These are phyloP conservation scores for Oligia fasciuncula DNA, from an alignment of 2,888 invertebrate species.

Conservation along the genomic window DNA sequence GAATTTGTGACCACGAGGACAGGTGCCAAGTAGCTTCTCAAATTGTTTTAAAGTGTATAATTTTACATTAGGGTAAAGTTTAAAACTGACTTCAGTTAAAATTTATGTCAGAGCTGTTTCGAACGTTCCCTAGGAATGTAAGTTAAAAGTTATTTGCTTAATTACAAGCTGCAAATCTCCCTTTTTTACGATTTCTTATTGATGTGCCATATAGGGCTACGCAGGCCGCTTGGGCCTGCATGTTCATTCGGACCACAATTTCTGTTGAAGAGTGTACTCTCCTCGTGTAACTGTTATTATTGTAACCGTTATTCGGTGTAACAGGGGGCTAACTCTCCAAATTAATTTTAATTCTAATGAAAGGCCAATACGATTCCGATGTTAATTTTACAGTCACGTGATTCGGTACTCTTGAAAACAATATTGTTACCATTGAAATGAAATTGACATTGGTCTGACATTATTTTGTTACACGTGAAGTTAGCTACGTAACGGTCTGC, in stretches of 20 bases:
- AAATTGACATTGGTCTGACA: too few species aligned
- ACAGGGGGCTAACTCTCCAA: too few species aligned
- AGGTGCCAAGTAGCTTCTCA: not conserved
- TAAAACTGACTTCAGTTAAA: not conserved
- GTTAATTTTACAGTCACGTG: too few species aligned
- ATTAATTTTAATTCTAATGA: too few species aligned
- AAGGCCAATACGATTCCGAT: too few species aligned
- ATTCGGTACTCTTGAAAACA: too few species aligned
- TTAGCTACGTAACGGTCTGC: too few species aligned
- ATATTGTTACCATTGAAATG: too few species aligned
- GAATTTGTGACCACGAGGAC: not conserved
- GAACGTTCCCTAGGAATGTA: not conserved
- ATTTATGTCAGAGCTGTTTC: not conserved
- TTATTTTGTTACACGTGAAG: too few species aligned
- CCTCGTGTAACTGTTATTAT: rapidly evolving
- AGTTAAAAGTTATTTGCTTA: too few species aligned
- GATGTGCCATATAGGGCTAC: not conserved
- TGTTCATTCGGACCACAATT: not conserved
- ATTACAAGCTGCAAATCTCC: not conserved
- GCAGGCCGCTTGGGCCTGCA: too few species aligned
- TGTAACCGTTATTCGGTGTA: not conserved
- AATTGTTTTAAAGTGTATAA: not conserved
- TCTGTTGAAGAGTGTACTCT: not conserved
- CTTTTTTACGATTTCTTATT: not conserved
- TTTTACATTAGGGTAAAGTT: not conserved